These are phyloP conservation scores for Blastomussa wellsi DNA, from an alignment of 92 coral and sea anemone genomes.

Conservation along the genomic window DNA sequence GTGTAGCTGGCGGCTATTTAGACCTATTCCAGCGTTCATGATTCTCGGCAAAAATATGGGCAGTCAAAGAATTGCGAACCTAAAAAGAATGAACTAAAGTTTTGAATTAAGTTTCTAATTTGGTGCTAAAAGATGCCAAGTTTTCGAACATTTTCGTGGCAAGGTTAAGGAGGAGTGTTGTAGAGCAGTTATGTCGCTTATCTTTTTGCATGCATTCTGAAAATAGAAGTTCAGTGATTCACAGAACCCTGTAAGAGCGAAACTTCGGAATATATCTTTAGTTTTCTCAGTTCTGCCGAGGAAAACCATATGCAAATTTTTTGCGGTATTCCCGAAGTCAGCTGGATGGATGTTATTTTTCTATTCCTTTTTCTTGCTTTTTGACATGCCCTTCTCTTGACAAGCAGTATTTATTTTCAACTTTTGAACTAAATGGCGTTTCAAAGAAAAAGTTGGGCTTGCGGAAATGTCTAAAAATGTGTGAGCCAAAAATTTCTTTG, in stretches of 20 bases:
- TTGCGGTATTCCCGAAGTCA: constrained; percentile 33
- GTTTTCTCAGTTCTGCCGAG: constrained; percentile 49
- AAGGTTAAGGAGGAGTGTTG: constrained; percentile 2
- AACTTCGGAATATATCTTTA: neutral
- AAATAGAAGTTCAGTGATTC: constrained; percentile 4
- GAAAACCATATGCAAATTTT: constrained; percentile 79
- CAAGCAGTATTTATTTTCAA: neutral
- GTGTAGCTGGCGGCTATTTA: neutral
- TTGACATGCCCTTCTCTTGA: neutral
- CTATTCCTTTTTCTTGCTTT: neutral
- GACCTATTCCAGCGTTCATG: constrained; percentile 3
- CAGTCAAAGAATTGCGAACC: constrained; percentile 1
- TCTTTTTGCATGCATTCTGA: neutral
- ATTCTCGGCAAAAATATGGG: neutral
- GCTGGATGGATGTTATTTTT: constrained; percentile 20
- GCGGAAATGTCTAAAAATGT: neutral
- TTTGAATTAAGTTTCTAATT: constrained; percentile 15
- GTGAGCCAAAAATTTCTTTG: constrained; percentile 39
- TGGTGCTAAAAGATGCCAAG: constrained; percentile 7
- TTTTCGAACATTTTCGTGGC: constrained; percentile 6
- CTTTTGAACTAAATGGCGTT: neutral
- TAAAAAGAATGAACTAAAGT: constrained; percentile 6
- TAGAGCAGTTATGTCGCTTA: neutral
- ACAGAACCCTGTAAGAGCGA: neutral
- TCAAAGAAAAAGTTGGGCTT: neutral